These are phyloP conservation scores for Anthopleura xanthogrammica DNA, from an alignment of 92 coral and sea anemone genomes.

Conservation along the genomic window DNA sequence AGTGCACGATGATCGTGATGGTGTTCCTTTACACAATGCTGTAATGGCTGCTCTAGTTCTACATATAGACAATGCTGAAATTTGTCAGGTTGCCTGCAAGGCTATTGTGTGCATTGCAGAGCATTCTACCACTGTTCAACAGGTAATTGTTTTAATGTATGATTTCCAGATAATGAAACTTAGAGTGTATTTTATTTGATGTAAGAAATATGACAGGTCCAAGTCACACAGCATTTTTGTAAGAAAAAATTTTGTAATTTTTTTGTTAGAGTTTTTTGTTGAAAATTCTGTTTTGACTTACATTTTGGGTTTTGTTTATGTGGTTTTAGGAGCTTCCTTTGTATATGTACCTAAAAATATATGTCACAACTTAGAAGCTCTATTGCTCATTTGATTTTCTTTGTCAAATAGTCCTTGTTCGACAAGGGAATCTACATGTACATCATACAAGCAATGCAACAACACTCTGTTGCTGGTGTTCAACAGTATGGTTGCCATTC, in stretches of 20 bases:
- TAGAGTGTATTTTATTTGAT: no score
- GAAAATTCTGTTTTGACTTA: no score
- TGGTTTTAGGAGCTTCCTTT: no score
- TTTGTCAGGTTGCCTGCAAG: conserved; percentile 66
- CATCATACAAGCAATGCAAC: conserved; percentile 62
- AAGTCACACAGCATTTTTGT: no score
- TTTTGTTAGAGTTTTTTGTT: no score
- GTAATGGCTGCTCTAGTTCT: conserved; percentile 68
- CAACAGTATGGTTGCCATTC: conserved; percentile 80
- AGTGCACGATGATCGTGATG: conserved; percentile 50
- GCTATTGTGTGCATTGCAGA: conserved; percentile 57
- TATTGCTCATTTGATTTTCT: not conserved
- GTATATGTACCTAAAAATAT: no score
- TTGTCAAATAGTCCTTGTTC: conserved; percentile 54
- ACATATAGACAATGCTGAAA: conserved; percentile 45
- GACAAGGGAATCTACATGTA: conserved; percentile 67
- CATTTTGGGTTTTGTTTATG: no score
- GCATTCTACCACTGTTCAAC: conserved; percentile 51
- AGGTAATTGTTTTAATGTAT: conserved; percentile 42
- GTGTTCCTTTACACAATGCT: conserved; percentile 65
- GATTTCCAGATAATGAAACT: no score
- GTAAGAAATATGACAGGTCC: no score
- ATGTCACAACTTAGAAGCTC: not conserved
- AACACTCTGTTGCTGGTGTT: conserved; percentile 46
- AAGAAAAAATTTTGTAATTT: no score